Percentiles rank a stretch among this genome's conserved stretches.
Evolutionary conservation across 2,113 vertebrate species (phyloP).

Genomic region (Pseudorectes ferrugineus): DNA sequence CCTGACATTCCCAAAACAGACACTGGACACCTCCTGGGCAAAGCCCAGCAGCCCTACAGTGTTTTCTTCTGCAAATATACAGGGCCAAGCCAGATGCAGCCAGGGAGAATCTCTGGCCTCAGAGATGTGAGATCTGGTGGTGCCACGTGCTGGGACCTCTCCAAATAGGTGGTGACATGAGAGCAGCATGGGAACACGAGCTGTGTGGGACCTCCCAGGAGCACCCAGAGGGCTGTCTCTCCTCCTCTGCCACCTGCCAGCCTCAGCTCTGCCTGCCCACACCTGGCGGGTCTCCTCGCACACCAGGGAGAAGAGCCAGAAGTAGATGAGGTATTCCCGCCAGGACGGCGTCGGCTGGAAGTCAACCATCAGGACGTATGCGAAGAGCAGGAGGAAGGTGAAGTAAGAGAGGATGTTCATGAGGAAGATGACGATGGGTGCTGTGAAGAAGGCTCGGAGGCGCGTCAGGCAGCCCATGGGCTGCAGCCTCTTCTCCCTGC

Average conservation of each 20-base stretch:
- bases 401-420: constrained; percentile 91
- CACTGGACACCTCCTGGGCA: background rate
- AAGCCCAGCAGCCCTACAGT: background rate
- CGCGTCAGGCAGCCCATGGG: constrained; percentile 53
- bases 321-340: constrained; percentile 83
- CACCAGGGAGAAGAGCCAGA: constrained; percentile 89
- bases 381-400: constrained; percentile 89
- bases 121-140: accelerated
- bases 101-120: background rate
- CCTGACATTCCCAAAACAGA: background rate
- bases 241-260: background rate
- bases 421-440: constrained; percentile 88
- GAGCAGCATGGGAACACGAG: accelerated
- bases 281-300: constrained; percentile 94
- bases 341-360: constrained; percentile 84
- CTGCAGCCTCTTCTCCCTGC: constrained; percentile 55
- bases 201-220: background rate
- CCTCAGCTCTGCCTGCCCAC: background rate
- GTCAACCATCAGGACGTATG: constrained; percentile 89
- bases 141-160: background rate
- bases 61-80: background rate
- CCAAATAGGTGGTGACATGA: accelerated
- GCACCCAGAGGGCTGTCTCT: background rate
- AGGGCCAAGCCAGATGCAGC: background rate
- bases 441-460: constrained; percentile 75